Evolutionary conservation across 2,113 vertebrate species (phyloP), one percentile per base, ranked within the genome.

Genomic region (Sorex araneus): DNA sequence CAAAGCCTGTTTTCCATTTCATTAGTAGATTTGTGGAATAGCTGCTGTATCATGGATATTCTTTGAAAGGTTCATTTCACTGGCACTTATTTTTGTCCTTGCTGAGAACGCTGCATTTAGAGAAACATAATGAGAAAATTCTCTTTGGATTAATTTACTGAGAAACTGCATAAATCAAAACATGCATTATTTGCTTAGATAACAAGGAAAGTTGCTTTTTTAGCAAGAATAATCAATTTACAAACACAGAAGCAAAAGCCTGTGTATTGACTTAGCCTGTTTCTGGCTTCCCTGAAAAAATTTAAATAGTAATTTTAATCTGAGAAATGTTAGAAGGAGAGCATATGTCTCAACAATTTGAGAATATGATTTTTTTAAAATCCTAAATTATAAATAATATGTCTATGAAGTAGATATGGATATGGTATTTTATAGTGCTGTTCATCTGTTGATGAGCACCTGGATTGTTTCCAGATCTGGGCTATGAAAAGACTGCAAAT

Each of bases 121-220:
- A 77, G 92, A 94, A 89, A 88, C 12, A 36, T 88, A 93, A 95
- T 91, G 92, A 89, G 90, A 89, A 92, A 95, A 96, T 77, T 96
- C 94, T 95, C 94, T 90, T 93, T 71, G 77, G 93, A 95, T 91
- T 92, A 95, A 94, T 96, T 95, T 95, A 74, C 92, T 78, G 87
- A 92, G 91, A 94, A 94, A 91, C 57, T 73, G 23, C 50, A 91
- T 96, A 92, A 89, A 92, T 94, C 90, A 95, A 85, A 95, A 74
- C 83, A 87, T 64, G 40, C 45, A 57, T 95, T 94, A 71, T 93
- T 86, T 91, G 63, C 79, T 43, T 84, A 86, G 90, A 88, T 95
- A 92, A 93, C 47, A 94, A 90, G 79, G 66, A 78, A 95, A 82
- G 47, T 93, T 95, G 85, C 69, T 87, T 64, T 89, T 94, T 87